Base-by-base conservation (phyloP, 2,888 invertebrate genomes). In the Anodontia alba region DNA sequence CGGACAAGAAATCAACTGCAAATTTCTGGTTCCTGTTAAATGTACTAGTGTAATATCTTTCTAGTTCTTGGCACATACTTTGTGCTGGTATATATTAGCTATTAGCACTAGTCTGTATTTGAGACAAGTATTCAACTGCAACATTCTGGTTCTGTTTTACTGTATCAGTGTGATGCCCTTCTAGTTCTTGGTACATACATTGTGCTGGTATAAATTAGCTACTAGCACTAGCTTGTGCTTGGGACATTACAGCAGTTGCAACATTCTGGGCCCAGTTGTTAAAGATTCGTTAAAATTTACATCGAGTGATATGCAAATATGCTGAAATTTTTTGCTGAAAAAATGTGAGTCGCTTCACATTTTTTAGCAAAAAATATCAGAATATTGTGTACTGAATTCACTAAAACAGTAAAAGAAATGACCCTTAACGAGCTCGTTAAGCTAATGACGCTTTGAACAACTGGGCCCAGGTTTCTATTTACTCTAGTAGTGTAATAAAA, bases 161-260 rank as follows among this genome's bases (percentile, higher is more conserved):
- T 20, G 20, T 46, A 46, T 20, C 26, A 57, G 73, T 42, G 29
- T 31, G 36, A 46, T 46, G n/a, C 5, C n/a, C 33, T 54, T 38
- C 73, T 73, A 3, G 0, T 73, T 57, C 54, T 36, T 54, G 72
- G 72, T 72, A 72, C 72, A 72, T 51, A 10, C 33, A 49, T 31
- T 49, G 72, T 72, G 72, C 72, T 51, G n/a, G 54, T 8, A 38
- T 73, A 20, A 7, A 12, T 38, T 38, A 38, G 7, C 7, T 38
- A 73, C 73, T 46, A 46, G 38, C 36, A 68, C 38, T 42, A 68
- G 42, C 36, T 42, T 68, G 42, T 68, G 68, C 68, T 68, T 68
- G 38, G 36, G 42, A 68, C 68, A 38, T 26, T 20, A 68, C 23
- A 73, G 38, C 73, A 57, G 36, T 38, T 29, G 54, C 57, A 38